phyloP scores from a whole-genome alignment of 2,888 invertebrate species.

The Drosophila hamatofila region DNA sequence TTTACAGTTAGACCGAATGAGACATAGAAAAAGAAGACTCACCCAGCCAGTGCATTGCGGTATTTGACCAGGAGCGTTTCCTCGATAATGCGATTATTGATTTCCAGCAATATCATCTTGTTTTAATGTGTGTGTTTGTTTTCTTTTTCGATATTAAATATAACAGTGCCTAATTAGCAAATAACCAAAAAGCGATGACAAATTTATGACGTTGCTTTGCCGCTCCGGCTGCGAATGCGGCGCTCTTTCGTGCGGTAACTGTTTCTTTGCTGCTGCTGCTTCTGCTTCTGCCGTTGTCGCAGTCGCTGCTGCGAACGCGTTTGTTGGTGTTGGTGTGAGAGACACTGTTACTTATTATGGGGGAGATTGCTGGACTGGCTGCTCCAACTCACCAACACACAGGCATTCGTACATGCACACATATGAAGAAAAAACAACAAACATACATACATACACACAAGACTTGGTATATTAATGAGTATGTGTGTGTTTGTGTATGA shows the following conservation, averaged over 20 bases:
- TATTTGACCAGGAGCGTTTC: slow-evolving; percentile 98
- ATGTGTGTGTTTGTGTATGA: slow-evolving; percentile 22
- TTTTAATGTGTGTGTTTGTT: slow-evolving; percentile 19
- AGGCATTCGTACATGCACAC: slow-evolving; percentile 31
- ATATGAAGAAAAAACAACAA: slow-evolving; percentile 28
- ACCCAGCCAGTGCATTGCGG: slow-evolving; percentile 98
- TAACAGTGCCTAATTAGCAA: slow-evolving; percentile 36
- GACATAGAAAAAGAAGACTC: slow-evolving; percentile 67
- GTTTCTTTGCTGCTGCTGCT: slow-evolving; percentile 62
- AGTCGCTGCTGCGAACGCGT: slow-evolving; percentile 43
- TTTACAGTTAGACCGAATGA: slow-evolving; percentile 42
- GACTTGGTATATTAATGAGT: slow-evolving; percentile 20
- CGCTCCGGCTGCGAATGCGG: slow-evolving; percentile 67
- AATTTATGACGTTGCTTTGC: slow-evolving; percentile 79
- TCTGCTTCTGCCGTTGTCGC: slow-evolving; percentile 35
- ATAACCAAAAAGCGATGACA: slow-evolving; percentile 65
- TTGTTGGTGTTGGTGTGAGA: slow-evolving; percentile 55
- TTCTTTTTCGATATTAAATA: slow-evolving; percentile 27
- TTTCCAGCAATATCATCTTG: slow-evolving; percentile 97
- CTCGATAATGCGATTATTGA: slow-evolving; percentile 99
- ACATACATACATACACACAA: slow-evolving; percentile 30
- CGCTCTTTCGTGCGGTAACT: slow-evolving; percentile 69
- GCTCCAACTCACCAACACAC: slow-evolving; percentile 70
- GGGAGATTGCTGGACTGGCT: slow-evolving; percentile 58
- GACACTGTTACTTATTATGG: slow-evolving; percentile 48